Evolutionary conservation across 2,797 vertebrate species (phyloP).

Genomic region (Eleutherodactylus coqui): DNA sequence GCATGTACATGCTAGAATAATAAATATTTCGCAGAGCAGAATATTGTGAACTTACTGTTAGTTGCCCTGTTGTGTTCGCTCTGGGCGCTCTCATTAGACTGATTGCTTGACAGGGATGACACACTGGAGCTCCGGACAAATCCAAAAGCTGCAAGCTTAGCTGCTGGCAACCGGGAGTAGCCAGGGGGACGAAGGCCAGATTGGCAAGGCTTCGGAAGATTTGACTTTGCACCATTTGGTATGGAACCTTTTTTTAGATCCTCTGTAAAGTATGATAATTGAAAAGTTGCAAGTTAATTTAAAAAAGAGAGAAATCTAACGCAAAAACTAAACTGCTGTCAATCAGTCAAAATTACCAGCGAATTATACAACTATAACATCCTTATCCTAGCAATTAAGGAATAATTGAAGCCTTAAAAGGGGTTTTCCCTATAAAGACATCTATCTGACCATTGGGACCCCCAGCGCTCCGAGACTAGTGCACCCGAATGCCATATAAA

Average conservation of each 20-base stretch:
- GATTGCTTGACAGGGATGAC: constrained; percentile 90
- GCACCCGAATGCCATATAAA: too few species aligned
- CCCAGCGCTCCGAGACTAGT: too few species aligned
- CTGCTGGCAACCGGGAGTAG: constrained; percentile 85
- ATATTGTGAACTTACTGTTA: constrained; percentile 80
- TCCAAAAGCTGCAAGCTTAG: constrained; percentile 85
- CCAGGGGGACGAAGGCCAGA: constrained; percentile 91
- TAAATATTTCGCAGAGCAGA: not conserved
- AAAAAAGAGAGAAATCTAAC: too few species aligned
- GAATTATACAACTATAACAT: too few species aligned
- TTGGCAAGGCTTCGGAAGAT: constrained; percentile 83
- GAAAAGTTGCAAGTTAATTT: not conserved
- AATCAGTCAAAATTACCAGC: not conserved
- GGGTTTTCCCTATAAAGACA: too few species aligned
- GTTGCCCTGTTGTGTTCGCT: constrained; percentile 78
- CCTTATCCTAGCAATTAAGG: too few species aligned
- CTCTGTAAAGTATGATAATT: constrained; percentile 64
- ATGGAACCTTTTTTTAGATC: constrained; percentile 82
- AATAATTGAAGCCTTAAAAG: too few species aligned
- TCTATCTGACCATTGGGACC: too few species aligned
- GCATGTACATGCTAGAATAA: not conserved
- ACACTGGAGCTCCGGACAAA: constrained; percentile 87
- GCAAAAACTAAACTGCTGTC: not conserved
- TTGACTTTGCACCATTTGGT: constrained; percentile 79
- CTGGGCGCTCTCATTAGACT: constrained; percentile 83